Conservation (phyloP, 2,888 invertebrate species). For the Philopedon plagiatum region DNA sequence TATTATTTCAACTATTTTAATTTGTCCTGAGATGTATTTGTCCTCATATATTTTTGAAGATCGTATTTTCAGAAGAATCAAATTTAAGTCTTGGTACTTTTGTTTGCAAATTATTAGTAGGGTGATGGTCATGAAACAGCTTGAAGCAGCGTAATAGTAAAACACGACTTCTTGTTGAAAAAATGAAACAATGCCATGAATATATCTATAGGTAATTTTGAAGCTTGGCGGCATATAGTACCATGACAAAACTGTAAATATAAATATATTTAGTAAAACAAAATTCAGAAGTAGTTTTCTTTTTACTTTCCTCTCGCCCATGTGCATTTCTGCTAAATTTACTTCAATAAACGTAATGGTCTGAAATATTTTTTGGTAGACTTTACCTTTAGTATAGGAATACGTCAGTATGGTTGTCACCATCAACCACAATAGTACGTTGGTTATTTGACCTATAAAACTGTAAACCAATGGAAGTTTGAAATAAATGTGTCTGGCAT, state of each 20-base stretch:
- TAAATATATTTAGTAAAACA: neutral
- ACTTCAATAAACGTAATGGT: neutral
- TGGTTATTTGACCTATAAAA: neutral
- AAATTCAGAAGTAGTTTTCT: neutral
- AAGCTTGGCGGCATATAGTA: neutral
- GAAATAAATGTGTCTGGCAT: too few relatives aligned
- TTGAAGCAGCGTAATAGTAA: neutral
- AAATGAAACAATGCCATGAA: neutral
- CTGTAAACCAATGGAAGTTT: neutral
- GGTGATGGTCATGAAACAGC: neutral
- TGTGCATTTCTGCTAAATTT: too few relatives aligned
- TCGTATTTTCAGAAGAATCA: constrained; percentile 1
- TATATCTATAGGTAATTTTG: neutral
- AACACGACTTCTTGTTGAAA: neutral
- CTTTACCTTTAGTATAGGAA: neutral
- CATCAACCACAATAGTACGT: neutral
- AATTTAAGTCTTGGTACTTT: constrained; percentile 2
- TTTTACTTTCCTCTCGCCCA: neutral
- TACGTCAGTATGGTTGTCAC: neutral
- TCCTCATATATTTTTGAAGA: neutral
- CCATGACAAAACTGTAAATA: neutral
- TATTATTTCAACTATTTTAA: neutral
- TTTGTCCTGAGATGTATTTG: neutral
- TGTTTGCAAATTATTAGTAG: neutral
- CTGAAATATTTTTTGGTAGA: constrained; percentile 1